phyloP scores from a whole-genome alignment of 2,797 vertebrate species.

The Pogoniulus pusillus region DNA sequence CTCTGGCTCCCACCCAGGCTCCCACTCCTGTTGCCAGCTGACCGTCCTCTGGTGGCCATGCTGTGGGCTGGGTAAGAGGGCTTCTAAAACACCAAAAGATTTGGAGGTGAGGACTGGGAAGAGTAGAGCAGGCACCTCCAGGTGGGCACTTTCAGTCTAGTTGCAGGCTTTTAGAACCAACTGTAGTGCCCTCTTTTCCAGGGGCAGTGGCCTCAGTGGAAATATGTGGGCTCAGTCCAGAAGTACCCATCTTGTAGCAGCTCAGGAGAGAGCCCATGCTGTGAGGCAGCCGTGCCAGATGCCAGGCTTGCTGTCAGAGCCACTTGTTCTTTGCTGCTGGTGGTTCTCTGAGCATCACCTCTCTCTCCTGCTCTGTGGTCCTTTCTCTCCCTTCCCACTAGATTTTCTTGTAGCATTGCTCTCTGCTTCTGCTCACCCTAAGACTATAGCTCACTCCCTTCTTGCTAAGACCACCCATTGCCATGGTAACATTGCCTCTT shows the following conservation, averaged over 20 bases:
- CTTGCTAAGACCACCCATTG: conserved; percentile 60
- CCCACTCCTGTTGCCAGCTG: neutral
- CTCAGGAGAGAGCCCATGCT: rapidly evolving
- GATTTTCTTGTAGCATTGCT: neutral
- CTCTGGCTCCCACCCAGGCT: neutral
- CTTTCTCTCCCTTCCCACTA: neutral
- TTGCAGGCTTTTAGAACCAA: rapidly evolving
- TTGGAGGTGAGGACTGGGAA: neutral
- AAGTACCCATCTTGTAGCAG: neutral
- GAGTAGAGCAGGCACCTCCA: neutral
- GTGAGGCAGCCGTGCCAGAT: neutral
- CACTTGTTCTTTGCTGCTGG: neutral
- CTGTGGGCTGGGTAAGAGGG: neutral
- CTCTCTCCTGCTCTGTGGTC: neutral
- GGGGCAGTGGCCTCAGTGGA: neutral
- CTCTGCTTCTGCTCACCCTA: neutral
- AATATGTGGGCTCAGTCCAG: neutral
- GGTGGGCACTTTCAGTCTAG: neutral
- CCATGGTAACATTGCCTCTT: conserved; percentile 67
- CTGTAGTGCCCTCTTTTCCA: neutral
- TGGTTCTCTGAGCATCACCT: neutral
- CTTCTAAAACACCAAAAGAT: neutral
- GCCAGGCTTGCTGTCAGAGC: neutral
- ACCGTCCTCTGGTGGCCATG: neutral
- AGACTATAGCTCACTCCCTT: conserved; percentile 11